Evolutionary conservation across 2,888 invertebrate genomes (phyloP).

Genomic region (Junonia oenone): DNA sequence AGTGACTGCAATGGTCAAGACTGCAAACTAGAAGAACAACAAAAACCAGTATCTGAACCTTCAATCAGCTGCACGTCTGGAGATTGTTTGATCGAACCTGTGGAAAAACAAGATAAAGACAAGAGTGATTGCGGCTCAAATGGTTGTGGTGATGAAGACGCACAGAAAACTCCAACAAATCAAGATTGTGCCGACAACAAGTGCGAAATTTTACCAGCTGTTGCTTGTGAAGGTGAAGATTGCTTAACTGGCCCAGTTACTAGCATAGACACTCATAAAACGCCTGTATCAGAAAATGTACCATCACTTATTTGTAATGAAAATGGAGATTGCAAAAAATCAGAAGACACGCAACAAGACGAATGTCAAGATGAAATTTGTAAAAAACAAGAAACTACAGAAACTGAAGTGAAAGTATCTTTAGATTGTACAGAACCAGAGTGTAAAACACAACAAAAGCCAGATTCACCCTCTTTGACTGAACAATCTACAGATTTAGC

Average conservation of each 20-base stretch:
- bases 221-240: constrained; percentile 36
- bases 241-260: constrained; percentile 27
- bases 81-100: constrained; percentile 26
- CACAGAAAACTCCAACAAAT: background rate
- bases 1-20: constrained; percentile 48
- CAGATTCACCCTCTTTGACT: background rate
- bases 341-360: constrained; percentile 19
- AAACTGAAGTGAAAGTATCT: constrained; percentile 34
- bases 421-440: constrained; percentile 40
- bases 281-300: constrained; percentile 15
- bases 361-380: constrained; percentile 51
- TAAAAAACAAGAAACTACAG: constrained; percentile 42
- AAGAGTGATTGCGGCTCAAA: constrained; percentile 36
- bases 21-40: constrained; percentile 44
- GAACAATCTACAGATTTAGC: background rate
- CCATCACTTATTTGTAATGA: constrained; percentile 30
- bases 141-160: constrained; percentile 36
- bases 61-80: constrained; percentile 10
- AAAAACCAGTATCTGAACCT: constrained; percentile 32
- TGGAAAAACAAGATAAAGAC: constrained; percentile 27
- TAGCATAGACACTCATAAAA: constrained; percentile 11
- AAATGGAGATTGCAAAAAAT: constrained; percentile 35
- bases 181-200: constrained; percentile 16
- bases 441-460: constrained; percentile 33
- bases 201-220: constrained; percentile 28